Evolutionary conservation across 1,140 invertebrate genomes (phyloP), one percentile per base, ranked within the genome.

Genomic region (Centruroides vittatus): DNA sequence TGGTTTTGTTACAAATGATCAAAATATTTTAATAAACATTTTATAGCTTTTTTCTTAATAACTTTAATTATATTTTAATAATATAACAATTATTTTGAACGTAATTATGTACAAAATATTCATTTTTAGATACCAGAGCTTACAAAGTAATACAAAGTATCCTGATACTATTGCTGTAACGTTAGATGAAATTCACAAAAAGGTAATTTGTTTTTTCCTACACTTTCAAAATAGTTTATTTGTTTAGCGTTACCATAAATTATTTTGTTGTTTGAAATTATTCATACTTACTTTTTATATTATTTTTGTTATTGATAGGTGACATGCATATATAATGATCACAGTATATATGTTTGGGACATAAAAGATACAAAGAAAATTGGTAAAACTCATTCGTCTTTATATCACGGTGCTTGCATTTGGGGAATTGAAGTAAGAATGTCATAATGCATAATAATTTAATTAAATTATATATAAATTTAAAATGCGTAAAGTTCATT

Each of bases 281-380:
- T 23, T 23, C 23, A 23, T 23, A 23, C 23, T 23, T 23, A 1
- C 1, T 23, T 23, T 23, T 23, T 23, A 23, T 23, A 23, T 23
- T 23, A 23, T 23, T 23, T 23, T 23, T 23, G 23, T 23, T 34
- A 53, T 35, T 58, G 53, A 47, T 49, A 67, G 70, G 64, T 94
- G 5, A 93, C 90, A 1, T 90, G 88, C 75, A 84, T 97, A 1
- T 97, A 97, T 75, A 96, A 93, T 75, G 94, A 98, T 75, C 92
- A 95, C 73, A 92, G 90, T 70, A 75, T 98, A 10, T 98, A 97
- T 73, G 83, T 95, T 54, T 98, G 94, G 93, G 92, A 96, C 74
- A 84, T 97, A 2, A 79, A 84, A 67, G 90, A 97, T 74, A 86
- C 96, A 47, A 88, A 86, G 69, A 73, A 85, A 82, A 83, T 95